Conservation (phyloP, 2,113 vertebrate species). For the Mugil cephalus region DNA sequence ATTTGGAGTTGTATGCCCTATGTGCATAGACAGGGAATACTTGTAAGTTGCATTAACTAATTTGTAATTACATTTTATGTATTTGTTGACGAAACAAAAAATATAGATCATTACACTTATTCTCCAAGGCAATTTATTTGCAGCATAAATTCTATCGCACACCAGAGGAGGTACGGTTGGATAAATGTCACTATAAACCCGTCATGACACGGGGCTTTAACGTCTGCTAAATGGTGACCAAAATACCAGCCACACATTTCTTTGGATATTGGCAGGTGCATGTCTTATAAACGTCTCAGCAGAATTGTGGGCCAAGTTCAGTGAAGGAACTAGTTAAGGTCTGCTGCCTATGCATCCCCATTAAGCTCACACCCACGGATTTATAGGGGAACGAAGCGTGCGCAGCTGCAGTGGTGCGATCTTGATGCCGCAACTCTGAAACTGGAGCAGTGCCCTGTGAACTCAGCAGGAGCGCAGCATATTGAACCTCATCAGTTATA, state of each 20-base stretch:
- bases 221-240: slow-evolving; percentile 50
- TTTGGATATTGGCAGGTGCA: slow-evolving; percentile 55
- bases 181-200: slow-evolving; percentile 43
- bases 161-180: background rate
- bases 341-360: slow-evolving; percentile 56
- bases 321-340: slow-evolving; percentile 70
- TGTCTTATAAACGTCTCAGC: slow-evolving; percentile 62
- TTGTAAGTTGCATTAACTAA: too few relatives aligned
- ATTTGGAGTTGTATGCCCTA: too few relatives aligned
- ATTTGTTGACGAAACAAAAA: too few relatives aligned
- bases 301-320: slow-evolving; percentile 54
- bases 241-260: slow-evolving; percentile 56
- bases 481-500: slow-evolving; percentile 68
- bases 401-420: slow-evolving; percentile 42
- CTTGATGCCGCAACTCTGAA: slow-evolving; percentile 36
- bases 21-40: too few relatives aligned
- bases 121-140: too few relatives aligned
- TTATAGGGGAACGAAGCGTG: slow-evolving; percentile 58
- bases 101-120: background rate
- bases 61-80: too few relatives aligned
- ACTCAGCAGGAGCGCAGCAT: slow-evolving; percentile 59
- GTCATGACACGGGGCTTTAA: slow-evolving; percentile 42
- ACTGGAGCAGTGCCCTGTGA: slow-evolving; percentile 65
- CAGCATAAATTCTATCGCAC: background rate
- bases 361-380: slow-evolving; percentile 64